Conservation (phyloP, 2,888 invertebrate genomes). For the Morinoia aosen region DNA sequence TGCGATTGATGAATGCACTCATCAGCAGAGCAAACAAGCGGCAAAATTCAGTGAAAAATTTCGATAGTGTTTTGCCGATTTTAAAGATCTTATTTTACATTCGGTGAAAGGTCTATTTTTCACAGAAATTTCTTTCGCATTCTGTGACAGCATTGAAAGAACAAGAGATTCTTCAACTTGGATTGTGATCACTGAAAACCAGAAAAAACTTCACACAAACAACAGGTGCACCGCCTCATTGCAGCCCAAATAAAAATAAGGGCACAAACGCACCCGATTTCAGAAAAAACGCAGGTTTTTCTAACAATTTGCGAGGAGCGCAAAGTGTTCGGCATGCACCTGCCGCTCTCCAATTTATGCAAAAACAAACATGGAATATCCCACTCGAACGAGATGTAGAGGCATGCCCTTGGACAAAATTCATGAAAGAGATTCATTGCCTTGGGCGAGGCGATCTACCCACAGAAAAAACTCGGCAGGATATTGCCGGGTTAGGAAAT, state of each 20-base stretch:
- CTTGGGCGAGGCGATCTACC: background rate
- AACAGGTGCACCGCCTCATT: background rate
- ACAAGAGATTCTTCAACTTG: background rate
- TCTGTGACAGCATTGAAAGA: background rate
- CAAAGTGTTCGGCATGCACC: background rate
- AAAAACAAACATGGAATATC: slow-evolving; percentile 34
- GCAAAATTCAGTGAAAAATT: background rate
- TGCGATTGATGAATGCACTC: too few relatives aligned
- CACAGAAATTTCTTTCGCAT: background rate
- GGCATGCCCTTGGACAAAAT: background rate
- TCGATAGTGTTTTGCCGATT: background rate
- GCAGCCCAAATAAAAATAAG: background rate
- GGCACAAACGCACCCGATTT: background rate
- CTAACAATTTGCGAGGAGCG: background rate
- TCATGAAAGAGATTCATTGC: background rate
- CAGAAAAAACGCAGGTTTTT: background rate
- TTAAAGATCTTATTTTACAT: background rate
- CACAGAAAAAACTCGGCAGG: background rate
- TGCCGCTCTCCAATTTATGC: background rate
- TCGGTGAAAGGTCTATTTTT: background rate
- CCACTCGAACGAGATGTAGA: background rate
- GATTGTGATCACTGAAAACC: background rate
- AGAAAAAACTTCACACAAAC: background rate
- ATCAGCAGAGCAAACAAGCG: background rate
- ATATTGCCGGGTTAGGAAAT: background rate